Evolutionary conservation across 2,888 invertebrate genomes (phyloP), one percentile per base, ranked within the genome.

Genomic region (Drosophila greeni): DNA sequence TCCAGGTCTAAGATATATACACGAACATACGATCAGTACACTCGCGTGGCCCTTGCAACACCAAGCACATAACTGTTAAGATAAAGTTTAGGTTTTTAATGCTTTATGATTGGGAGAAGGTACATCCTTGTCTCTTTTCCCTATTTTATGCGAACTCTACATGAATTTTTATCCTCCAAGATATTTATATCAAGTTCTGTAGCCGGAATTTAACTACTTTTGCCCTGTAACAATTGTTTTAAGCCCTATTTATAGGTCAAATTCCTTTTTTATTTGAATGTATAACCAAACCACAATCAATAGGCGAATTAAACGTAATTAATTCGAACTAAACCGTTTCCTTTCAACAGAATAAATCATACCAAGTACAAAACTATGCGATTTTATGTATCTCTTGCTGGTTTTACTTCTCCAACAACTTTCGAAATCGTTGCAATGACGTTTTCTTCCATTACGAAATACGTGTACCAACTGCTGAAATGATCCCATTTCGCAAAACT

Each of bases 1-100:
- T 96, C 69, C 96, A 96, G 89, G 95, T 94, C 33, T 95, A 92
- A 90, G 45, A 8, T 20, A 39, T 2, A 39, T 2, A 12, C 2
- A 7, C 1, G n/a, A n/a, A 14, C 11, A 39, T 1, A 39, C 4
- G 29, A 9, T 23, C 23, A 23, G 23, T 29, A 3, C 11, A 4
- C 9, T 11, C 1, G 26, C 8, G 9, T 2, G 26, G 26, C 9
- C 26, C 9, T 29, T 29, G 29, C 29, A 3, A 14, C 4, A 16
- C 16, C 9, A 4, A 3, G 3, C 6, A 6, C 11, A 1, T 20
- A 18, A 5, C 18, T 18, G 6, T 37, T 37, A 37, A 37, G 18
- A 37, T 37, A 9, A 18, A 20, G 18, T 12, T 12, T 6, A 12
- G 6, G 2, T 37, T 39, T 39, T 18, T 14, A 14, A 14, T 3